Evolutionary conservation across 2,797 vertebrate species (phyloP).

Genomic region (Chaetodon trifasciatus): DNA sequence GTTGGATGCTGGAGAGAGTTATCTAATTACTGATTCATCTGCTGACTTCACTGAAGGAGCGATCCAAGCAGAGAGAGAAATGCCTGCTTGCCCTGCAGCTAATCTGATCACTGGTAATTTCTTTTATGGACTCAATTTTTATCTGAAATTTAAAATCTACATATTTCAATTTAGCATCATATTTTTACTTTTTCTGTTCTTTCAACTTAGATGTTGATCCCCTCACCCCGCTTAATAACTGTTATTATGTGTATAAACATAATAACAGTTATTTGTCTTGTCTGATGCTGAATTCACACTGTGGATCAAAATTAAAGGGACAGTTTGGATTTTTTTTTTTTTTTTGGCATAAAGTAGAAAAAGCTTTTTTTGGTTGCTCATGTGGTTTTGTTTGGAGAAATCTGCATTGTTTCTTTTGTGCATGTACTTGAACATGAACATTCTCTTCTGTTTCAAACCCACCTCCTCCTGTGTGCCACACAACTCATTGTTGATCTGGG

Average conservation of each 20-base stretch:
- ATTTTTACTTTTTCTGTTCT: background rate
- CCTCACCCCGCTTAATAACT: background rate
- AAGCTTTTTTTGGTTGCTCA: no score
- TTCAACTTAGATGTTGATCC: background rate
- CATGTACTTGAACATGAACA: background rate
- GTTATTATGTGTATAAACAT: background rate
- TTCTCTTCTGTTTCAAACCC: background rate
- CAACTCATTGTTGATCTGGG: background rate
- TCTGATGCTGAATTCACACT: background rate
- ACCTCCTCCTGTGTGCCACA: background rate
- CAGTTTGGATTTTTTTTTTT: background rate
- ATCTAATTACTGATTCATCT: constrained; percentile 36
- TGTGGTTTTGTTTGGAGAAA: background rate
- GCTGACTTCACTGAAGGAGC: constrained; percentile 20
- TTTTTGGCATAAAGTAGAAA: background rate
- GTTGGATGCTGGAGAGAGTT: constrained; percentile 23
- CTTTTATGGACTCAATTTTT: background rate
- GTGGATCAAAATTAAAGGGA: background rate
- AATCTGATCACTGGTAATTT: constrained; percentile 22
- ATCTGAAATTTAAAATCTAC: background rate
- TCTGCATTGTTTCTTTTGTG: background rate
- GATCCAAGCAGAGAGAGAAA: constrained; percentile 9
- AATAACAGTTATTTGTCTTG: background rate
- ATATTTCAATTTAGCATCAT: background rate
- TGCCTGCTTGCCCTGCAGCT: background rate